phyloP scores from a whole-genome alignment of 2,797 vertebrate species.

The Halcyon badia region DNA sequence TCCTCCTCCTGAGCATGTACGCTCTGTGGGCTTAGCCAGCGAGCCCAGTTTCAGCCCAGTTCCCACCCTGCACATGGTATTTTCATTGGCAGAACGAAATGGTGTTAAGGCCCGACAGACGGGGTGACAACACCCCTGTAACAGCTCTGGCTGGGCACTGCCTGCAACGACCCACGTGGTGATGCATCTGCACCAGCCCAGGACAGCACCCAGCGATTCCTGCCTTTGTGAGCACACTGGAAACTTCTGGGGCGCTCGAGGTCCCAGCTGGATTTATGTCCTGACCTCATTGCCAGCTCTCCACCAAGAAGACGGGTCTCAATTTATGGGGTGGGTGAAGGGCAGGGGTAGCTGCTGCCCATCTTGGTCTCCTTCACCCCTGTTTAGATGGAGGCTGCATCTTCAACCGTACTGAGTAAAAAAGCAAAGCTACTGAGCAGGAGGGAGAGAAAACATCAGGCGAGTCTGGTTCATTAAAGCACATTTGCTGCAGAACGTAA shows the following conservation, averaged over 20 bases:
- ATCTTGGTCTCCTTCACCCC: background rate
- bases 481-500: background rate
- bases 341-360: background rate
- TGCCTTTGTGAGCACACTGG: background rate
- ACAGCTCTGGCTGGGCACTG: background rate
- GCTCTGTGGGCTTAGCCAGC: accelerated
- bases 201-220: background rate
- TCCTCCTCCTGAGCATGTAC: background rate
- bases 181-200: accelerated
- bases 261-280: background rate
- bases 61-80: accelerated
- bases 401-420: background rate
- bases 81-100: background rate
- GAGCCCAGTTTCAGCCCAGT: background rate
- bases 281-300: background rate
- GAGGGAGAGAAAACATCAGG: background rate
- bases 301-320: background rate
- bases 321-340: accelerated
- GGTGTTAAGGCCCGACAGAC: too few relatives aligned
- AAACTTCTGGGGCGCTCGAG: background rate
- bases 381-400: too few relatives aligned
- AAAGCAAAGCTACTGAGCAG: background rate
- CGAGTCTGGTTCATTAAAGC: background rate
- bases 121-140: background rate
- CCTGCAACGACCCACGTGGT: accelerated